Conservation (phyloP, 2,888 invertebrate species). For the Ichneumoninae sp. region DNA sequence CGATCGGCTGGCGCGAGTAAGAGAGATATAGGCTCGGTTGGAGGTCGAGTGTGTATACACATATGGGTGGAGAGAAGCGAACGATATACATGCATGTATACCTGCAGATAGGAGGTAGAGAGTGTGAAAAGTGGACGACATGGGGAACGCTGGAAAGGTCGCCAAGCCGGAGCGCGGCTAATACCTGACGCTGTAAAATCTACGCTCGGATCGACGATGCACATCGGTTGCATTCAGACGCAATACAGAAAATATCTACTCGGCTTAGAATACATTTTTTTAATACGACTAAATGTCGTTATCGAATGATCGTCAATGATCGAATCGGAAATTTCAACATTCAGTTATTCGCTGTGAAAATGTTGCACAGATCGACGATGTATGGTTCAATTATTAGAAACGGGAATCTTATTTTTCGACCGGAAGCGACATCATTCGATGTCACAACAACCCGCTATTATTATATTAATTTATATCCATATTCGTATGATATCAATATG, state of each 20-base stretch:
- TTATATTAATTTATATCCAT: too few relatives aligned
- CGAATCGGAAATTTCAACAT: too few relatives aligned
- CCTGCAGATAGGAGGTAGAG: slow-evolving; percentile 32
- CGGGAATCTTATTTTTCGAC: too few relatives aligned
- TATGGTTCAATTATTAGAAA: too few relatives aligned
- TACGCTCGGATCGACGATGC: slow-evolving; percentile 29
- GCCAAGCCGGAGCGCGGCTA: slow-evolving; percentile 43
- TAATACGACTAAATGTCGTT: background rate
- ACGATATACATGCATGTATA: slow-evolving; percentile 42
- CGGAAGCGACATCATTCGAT: too few relatives aligned
- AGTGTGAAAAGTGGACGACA: slow-evolving; percentile 67
- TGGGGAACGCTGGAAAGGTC: slow-evolving; percentile 63
- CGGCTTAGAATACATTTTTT: background rate
- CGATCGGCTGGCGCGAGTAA: slow-evolving; percentile 48
- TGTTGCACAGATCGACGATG: too few relatives aligned
- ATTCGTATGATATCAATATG: too few relatives aligned
- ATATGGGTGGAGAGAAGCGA: slow-evolving; percentile 52
- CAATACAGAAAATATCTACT: background rate
- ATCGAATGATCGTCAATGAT: background rate
- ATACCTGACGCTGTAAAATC: slow-evolving; percentile 51
- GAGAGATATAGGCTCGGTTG: slow-evolving; percentile 49
- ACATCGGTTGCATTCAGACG: background rate
- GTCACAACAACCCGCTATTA: too few relatives aligned
- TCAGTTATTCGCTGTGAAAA: too few relatives aligned
- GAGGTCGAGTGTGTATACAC: slow-evolving; percentile 58